A percentile compares a stretch with the other conserved stretches of the same genome.
These are phyloP conservation scores for Caenorhabditis briggsae DNA, from an alignment of 1,140 invertebrate genomes.

Conservation along the genomic window DNA sequence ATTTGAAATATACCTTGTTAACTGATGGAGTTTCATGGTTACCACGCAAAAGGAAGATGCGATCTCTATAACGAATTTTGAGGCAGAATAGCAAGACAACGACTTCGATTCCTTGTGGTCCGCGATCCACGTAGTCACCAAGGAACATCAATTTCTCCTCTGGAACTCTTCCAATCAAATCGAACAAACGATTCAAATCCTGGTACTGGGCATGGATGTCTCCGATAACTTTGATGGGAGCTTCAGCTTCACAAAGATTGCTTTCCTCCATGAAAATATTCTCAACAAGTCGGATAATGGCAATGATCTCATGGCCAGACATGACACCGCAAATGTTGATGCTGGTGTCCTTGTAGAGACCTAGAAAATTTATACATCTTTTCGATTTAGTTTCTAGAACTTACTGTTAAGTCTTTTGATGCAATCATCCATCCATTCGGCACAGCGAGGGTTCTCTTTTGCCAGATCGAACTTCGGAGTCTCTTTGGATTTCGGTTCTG, in stretches of 20 bases:
- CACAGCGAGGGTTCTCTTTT: background rate
- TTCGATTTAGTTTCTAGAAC: background rate
- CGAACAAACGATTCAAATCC: slow-evolving; percentile 80
- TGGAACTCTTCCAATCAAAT: slow-evolving; percentile 79
- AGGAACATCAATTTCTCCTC: slow-evolving; percentile 81
- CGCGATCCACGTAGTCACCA: slow-evolving; percentile 90
- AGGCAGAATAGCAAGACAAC: slow-evolving; percentile 72
- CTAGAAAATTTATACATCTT: background rate
- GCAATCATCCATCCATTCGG: slow-evolving; percentile 14
- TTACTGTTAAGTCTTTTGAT: slow-evolving; percentile 8
- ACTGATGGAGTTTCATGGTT: slow-evolving; percentile 83
- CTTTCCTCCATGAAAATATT: slow-evolving; percentile 59
- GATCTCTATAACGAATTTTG: slow-evolving; percentile 80
- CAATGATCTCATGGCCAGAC: slow-evolving; percentile 56
- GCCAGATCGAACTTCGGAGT: background rate
- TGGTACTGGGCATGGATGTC: slow-evolving; percentile 81
- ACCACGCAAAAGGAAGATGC: slow-evolving; percentile 82
- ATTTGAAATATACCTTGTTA: slow-evolving; percentile 77
- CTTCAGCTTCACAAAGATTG: slow-evolving; percentile 58
- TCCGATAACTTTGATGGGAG: slow-evolving; percentile 79
- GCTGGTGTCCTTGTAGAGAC: slow-evolving; percentile 14
- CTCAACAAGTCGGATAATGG: slow-evolving; percentile 44
- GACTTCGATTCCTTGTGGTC: slow-evolving; percentile 82
- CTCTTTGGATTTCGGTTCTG: background rate
- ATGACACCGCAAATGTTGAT: slow-evolving; percentile 8